phyloP scores from a whole-genome alignment of 2,797 vertebrate genomes.

The Mus caroli region DNA sequence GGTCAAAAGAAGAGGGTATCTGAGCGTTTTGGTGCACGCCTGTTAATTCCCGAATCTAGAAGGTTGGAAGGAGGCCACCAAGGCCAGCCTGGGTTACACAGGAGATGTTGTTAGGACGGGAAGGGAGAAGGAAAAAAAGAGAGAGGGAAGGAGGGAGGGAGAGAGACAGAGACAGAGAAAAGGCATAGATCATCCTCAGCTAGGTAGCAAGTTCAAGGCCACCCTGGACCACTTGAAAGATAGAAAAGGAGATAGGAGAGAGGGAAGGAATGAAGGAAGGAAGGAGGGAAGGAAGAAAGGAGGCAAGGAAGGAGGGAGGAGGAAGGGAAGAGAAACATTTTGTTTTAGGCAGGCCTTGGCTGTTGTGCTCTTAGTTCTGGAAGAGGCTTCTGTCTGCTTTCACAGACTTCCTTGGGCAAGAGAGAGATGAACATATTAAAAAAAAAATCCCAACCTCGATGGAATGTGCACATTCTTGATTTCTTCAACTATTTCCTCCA shows the following conservation, averaged over 20 bases:
- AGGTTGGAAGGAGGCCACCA: not conserved
- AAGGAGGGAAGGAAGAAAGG: not conserved
- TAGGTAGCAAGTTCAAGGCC: not conserved
- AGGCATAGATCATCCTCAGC: not conserved
- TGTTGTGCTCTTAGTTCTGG: not conserved
- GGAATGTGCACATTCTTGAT: constrained; percentile 61
- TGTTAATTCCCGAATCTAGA: not conserved
- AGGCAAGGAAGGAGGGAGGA: not conserved
- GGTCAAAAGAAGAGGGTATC: not conserved
- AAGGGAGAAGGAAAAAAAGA: not conserved
- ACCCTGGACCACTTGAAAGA: not conserved
- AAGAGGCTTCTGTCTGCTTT: constrained; percentile 28
- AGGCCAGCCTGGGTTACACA: not conserved
- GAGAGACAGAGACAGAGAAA: not conserved
- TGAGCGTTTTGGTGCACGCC: not conserved
- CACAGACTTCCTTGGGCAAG: constrained; percentile 22
- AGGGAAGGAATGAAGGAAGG: not conserved
- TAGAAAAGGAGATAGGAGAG: not conserved
- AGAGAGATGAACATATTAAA: not conserved
- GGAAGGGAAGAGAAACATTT: no score
- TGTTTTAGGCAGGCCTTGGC: not conserved
- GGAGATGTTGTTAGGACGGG: not conserved
- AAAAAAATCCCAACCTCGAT: constrained; percentile 6
- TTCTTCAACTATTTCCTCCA: constrained; percentile 56
- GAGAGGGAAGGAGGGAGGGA: not conserved